A percentile compares a stretch with the other conserved stretches of the same genome.
Evolutionary conservation across 2,888 invertebrate genomes (phyloP).

Genomic region (Baccha elongata): DNA sequence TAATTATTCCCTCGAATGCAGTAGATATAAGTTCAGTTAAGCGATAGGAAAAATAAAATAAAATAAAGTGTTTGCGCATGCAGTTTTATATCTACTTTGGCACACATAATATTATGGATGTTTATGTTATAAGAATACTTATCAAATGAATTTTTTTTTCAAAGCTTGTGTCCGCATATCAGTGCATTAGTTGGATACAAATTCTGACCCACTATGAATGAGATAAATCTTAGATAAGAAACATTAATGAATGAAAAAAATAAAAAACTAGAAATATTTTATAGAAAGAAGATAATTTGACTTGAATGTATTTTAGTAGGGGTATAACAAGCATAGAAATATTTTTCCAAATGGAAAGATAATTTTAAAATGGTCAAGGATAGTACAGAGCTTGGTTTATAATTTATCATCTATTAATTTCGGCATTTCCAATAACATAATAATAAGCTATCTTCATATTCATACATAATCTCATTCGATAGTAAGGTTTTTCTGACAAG

Average conservation of each 20-base stretch:
- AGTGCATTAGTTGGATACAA: conserved; percentile 10
- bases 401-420: too few relatives aligned
- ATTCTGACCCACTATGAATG: conserved; percentile 26
- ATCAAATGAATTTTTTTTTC: conserved; percentile 21
- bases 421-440: too few relatives aligned
- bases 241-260: conserved; percentile 4
- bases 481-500: too few relatives aligned
- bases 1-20: conserved; percentile 24
- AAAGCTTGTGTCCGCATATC: conserved; percentile 6
- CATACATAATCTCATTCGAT: too few relatives aligned
- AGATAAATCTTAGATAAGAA: conserved; percentile 18
- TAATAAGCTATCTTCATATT: too few relatives aligned
- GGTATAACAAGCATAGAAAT: too few relatives aligned
- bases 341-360: too few relatives aligned
- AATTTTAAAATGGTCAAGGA: too few relatives aligned
- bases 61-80: conserved; percentile 27
- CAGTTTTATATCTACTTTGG: conserved; percentile 25
- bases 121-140: neutral
- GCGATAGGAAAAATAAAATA: conserved; percentile 6
- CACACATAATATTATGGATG: conserved; percentile 18
- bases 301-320: too few relatives aligned
- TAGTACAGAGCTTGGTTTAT: too few relatives aligned
- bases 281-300: too few relatives aligned
- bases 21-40: conserved; percentile 11
- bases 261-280: neutral